Percentiles rank a stretch among this genome's conserved stretches.
Evolutionary conservation across 2,888 invertebrate genomes (phyloP).

Genomic region (Herminia tarsipennalis): DNA sequence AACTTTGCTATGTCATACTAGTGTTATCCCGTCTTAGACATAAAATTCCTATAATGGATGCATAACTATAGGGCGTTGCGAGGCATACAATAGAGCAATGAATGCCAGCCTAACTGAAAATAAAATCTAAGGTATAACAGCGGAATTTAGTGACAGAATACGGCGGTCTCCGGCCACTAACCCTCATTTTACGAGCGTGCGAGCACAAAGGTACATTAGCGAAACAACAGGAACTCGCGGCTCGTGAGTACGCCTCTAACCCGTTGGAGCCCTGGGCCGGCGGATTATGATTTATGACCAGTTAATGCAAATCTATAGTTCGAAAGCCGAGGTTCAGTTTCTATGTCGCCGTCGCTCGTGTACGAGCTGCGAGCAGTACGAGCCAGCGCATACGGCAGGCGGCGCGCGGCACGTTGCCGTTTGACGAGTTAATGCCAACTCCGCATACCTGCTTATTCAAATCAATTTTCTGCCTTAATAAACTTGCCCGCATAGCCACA

Average conservation of each 20-base stretch:
- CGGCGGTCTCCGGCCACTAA: constrained; percentile 57
- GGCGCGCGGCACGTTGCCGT: constrained; percentile 37
- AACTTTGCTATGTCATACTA: too few relatives aligned
- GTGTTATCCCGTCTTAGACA: constrained; percentile 17
- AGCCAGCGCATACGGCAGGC: constrained; percentile 9
- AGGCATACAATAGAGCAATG: constrained; percentile 27
- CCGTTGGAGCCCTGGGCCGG: constrained; percentile 47
- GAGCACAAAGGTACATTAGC: constrained; percentile 73
- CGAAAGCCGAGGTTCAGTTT: constrained; percentile 56
- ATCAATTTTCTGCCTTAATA: constrained; percentile 61
- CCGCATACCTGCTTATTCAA: constrained; percentile 58
- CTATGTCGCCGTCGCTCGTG: constrained; percentile 45
- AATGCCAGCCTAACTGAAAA: constrained; percentile 43
- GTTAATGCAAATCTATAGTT: constrained; percentile 75
- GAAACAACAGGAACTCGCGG: constrained; percentile 69
- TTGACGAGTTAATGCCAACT: constrained; percentile 55
- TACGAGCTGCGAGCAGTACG: too few relatives aligned
- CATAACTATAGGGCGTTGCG: constrained; percentile 19
- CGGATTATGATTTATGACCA: constrained; percentile 75
- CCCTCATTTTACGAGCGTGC: constrained; percentile 63
- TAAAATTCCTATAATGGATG: constrained; percentile 23
- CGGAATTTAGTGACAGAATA: constrained; percentile 47
- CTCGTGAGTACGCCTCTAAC: constrained; percentile 53
- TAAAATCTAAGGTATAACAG: constrained; percentile 42
- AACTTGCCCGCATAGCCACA: constrained; percentile 59